Conservation (phyloP, 2,113 vertebrate species). For the Sturnus vulgaris region DNA sequence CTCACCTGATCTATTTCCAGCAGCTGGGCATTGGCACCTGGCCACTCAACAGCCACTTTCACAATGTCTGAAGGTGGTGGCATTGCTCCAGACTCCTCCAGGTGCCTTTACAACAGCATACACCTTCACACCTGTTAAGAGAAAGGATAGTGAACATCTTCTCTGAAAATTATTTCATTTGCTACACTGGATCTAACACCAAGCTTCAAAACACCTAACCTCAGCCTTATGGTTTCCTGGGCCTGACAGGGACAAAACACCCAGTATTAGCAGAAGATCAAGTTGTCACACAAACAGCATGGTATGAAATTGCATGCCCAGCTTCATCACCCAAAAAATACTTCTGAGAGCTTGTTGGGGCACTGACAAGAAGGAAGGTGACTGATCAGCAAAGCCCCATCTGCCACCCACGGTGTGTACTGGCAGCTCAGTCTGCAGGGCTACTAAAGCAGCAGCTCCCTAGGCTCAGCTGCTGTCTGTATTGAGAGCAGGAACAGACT, state of each 20-base stretch:
- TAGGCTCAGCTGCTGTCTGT: neutral
- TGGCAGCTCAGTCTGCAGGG: neutral
- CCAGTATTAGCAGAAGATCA: neutral
- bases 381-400: neutral
- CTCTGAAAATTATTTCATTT: neutral
- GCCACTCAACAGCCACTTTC: conserved; percentile 98
- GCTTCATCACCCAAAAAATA: neutral
- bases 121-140: neutral
- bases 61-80: conserved; percentile 94
- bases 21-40: conserved; percentile 94
- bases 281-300: neutral
- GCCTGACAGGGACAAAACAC: neutral
- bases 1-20: conserved; percentile 97
- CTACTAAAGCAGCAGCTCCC: neutral
- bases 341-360: neutral
- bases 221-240: neutral
- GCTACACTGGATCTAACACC: neutral
- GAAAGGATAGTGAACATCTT: neutral
- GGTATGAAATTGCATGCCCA: neutral
- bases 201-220: neutral
- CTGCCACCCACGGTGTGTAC: neutral
- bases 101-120: neutral
- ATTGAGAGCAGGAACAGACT: neutral
- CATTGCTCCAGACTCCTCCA: conserved; percentile 70
- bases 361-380: neutral